Base-by-base conservation (phyloP, 64 coral and sea anemone genomes). In the Platygyra sinensis region DNA sequence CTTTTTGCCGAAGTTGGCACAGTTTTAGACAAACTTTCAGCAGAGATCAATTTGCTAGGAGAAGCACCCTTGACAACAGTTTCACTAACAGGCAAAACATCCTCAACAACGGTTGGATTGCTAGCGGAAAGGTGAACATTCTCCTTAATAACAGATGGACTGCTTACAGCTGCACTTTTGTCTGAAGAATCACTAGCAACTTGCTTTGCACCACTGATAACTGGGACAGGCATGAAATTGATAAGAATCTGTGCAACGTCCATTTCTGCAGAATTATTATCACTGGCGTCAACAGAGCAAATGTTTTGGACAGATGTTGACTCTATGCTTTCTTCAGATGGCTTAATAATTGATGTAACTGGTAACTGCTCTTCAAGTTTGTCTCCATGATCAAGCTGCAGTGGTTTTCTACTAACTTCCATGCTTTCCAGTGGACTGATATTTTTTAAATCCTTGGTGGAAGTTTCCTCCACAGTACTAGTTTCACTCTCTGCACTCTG, bases 191-290 rank as follows among this genome's bases (percentile, higher is more conserved):
- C 24, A 51, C 16, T 15, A 80, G 39, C 17, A 52, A 38, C 75
- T 25, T 64, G 20, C 75, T 87, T 94, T 32, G 30, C 54, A 72
- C 72, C 49, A 67, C 87, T 22, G 31, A 94, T 76, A 17, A 94
- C 71, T 20, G 94, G 94, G 4, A 92, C 90, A 52, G 78, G 94
- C 87, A 96, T 96, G 20, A 84, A 87, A 87, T 93, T 85, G 46
- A 93, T 65, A 27, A 96, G 87, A 75, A 96, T 96, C 75, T 89
- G 90, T n/a, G 94, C 94, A 30, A 96, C 90, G 75, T 96, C 94
- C 59, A 96, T 87, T 52, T 96, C 94, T 74, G 86, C 62, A 67
- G 91, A 96, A 67, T 74, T 55, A 30, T 79, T 72, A 1, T 85
- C 20, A n/a, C 22, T 50, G 24, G 69, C 50, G n/a, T 72, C 81